Conservation (phyloP, 2,888 invertebrate species). For the Patella caerulea region DNA sequence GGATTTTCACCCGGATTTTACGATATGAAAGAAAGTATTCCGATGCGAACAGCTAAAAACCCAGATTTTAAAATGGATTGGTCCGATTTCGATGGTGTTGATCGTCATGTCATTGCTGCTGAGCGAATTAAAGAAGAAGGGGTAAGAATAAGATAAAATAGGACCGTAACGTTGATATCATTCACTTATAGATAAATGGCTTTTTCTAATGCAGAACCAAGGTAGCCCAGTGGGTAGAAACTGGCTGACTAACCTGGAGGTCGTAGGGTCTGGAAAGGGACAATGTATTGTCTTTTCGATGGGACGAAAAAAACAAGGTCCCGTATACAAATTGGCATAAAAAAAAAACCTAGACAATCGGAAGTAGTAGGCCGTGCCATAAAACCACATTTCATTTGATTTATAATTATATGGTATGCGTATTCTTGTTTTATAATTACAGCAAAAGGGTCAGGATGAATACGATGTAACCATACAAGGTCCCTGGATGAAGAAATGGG, state of each 20-base stretch:
- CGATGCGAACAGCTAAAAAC: constrained; percentile 57
- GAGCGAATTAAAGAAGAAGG: not conserved
- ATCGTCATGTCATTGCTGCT: constrained; percentile 33
- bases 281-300: too few species aligned
- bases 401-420: not conserved
- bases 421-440: constrained; percentile 10
- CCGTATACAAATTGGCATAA: too few species aligned
- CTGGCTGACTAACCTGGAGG: too few species aligned
- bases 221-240: too few species aligned
- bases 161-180: too few species aligned
- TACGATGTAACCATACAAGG: constrained; percentile 64
- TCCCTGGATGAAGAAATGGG: constrained; percentile 69
- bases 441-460: constrained; percentile 35
- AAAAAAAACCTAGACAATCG: too few species aligned
- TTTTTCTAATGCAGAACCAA: too few species aligned
- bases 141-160: not conserved
- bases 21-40: constrained; percentile 55
- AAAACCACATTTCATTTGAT: too few species aligned
- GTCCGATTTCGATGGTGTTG: constrained; percentile 44
- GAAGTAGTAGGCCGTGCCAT: too few species aligned
- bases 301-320: too few species aligned
- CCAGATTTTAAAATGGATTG: constrained; percentile 58
- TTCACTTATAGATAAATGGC: too few species aligned
- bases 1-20: constrained; percentile 61
- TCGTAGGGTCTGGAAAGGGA: too few species aligned